Evolutionary conservation across 2,113 vertebrate genomes (phyloP).

Genomic region (Halichoerus grypus): DNA sequence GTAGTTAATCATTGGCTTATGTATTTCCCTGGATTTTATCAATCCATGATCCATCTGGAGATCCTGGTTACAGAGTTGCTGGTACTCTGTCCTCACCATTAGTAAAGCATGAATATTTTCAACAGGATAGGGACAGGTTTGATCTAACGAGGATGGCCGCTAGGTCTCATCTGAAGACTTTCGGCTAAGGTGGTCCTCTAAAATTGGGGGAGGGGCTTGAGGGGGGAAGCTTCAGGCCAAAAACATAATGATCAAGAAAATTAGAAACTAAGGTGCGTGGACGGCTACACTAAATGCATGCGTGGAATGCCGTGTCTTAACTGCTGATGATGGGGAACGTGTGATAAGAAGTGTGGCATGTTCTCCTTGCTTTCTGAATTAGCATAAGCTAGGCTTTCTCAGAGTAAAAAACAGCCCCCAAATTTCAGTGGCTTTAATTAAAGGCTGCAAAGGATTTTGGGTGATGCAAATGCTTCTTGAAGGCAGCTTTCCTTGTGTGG

Average conservation of each 20-base stretch:
- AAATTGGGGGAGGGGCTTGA: background rate
- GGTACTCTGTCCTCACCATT: background rate
- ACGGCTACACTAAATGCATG: background rate
- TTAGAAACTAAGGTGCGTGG: background rate
- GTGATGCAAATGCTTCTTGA: background rate
- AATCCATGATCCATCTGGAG: background rate
- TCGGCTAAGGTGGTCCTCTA: background rate
- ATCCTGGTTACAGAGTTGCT: background rate
- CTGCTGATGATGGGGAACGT: background rate
- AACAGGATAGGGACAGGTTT: background rate
- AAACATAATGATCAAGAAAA: constrained; percentile 4
- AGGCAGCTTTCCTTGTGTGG: background rate
- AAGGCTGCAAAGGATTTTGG: background rate
- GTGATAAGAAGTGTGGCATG: background rate
- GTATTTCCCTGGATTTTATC: background rate
- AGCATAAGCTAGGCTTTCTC: background rate
- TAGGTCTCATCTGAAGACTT: background rate
- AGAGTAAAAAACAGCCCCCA: background rate
- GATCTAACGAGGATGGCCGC: background rate
- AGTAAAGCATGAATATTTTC: background rate
- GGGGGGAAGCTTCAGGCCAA: background rate
- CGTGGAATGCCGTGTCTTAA: background rate
- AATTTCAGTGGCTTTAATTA: background rate
- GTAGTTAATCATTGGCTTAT: background rate
- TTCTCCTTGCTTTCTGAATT: background rate